Percentiles rank a stretch among this genome's conserved stretches.
Evolutionary conservation across 2,797 vertebrate species (phyloP).

Genomic region (Picus viridis): DNA sequence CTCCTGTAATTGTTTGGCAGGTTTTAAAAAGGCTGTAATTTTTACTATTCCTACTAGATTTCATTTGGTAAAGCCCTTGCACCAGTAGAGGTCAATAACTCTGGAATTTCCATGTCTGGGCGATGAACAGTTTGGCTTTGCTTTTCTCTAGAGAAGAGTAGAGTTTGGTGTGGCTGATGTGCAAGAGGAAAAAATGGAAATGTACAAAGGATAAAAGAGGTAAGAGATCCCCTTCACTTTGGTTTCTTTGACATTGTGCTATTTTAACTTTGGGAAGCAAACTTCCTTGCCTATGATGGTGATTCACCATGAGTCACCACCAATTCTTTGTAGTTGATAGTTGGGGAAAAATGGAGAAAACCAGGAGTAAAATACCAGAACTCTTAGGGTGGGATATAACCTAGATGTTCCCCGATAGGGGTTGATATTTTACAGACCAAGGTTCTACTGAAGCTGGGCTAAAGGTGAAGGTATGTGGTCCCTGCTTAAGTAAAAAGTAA

Average conservation of each 20-base stretch:
- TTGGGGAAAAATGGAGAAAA: background rate
- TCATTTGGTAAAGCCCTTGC: background rate
- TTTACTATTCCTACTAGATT: slow-evolving; percentile 9
- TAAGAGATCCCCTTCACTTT: background rate
- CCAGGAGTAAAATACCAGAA: background rate
- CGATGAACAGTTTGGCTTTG: background rate
- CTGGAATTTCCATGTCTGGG: background rate
- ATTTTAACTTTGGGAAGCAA: background rate
- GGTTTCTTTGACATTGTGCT: background rate
- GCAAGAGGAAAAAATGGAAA: background rate
- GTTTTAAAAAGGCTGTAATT: background rate
- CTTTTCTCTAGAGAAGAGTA: background rate
- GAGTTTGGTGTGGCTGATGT: background rate
- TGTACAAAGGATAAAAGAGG: background rate
- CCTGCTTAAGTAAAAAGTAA: background rate
- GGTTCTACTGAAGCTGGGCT: background rate
- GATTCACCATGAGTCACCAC: background rate
- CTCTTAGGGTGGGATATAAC: no score
- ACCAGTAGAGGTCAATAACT: background rate
- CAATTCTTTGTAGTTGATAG: background rate
- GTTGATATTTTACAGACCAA: background rate
- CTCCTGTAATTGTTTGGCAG: slow-evolving; percentile 14
- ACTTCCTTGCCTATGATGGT: background rate
- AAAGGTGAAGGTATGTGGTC: background rate
- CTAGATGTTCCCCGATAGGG: background rate